Base-by-base conservation (phyloP, 2,797 vertebrate species). In the Rachycentron canadum region DNA sequence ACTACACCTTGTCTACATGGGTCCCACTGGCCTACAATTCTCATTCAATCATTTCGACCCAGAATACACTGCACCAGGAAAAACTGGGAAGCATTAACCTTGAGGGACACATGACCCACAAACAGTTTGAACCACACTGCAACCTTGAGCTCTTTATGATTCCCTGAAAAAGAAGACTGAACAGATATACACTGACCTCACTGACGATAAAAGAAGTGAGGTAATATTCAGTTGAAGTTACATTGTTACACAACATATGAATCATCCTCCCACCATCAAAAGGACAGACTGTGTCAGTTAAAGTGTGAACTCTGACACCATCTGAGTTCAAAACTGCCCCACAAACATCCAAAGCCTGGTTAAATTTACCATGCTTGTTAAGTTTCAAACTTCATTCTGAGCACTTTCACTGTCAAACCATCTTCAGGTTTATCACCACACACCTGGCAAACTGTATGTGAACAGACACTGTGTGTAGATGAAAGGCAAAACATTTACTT, bases 201-300 rank as follows among this genome's bases (percentile, higher is more conserved):
- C 0, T 47, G 57, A 75, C 52, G 14, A 40, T 0, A 5, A 36
- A 11, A 21, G 41, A 53, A 11, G 32, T 21, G 34, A 49, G 23
- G 49, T 23, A 7, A 71, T 66, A 67, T 71, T 71, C 17, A 47
- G 45, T 28, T 75, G 66, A 53, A 43, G 65, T 41, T 56, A 63
- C 19, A 2, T 6, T 53, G 32, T 45, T 78, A 67, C 43, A 81
- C 30, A 25, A 26, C 28, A 26, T 32, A 36, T 19, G 61, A 69
- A 70, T 62, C n/a, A 55, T 52, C 23, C 13, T 52, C n/a, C 23
- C 16, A 1, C 0, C 14, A 1, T 50, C 26, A 68, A 3, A 32
- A 41, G 12, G 25, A 49, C 34, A 30, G 63, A 76, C 21, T 19
- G 2, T 30, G 7, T 14, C 3, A 13, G 45, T 45, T 49, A 17